Evolutionary conservation across 2,113 vertebrate species (phyloP), one percentile per base, ranked within the genome.

Genomic region (Oceanodroma tethys): DNA sequence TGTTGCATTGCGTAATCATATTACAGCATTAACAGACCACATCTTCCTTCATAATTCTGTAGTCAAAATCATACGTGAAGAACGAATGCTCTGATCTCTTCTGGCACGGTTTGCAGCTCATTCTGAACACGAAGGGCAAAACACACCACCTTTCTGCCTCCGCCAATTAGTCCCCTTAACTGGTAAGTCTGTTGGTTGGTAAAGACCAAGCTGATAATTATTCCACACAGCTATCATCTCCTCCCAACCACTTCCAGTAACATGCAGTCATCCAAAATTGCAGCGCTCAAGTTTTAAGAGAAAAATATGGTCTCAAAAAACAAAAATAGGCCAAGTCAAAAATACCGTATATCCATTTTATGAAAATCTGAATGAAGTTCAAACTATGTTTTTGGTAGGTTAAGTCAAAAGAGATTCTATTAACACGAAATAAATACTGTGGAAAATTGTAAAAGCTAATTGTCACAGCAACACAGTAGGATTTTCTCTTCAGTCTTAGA

Each of bases 371-470:
- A 82, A 85, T 48, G 16, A 95, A 94, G 73, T 82, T 80, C 86
- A 75, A 70, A 73, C 48, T 66, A 48, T 5, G 29, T 1, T 65
- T 92, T 63, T 85, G 62, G 60, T 40, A 81, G 30, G 6, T 81
- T 42, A 84, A 93, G 48, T 84, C 70, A 81, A 92, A 91, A 68
- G 68, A 84, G 19, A 85, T 53, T 90, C 94, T 56, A 82, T 74
- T 75, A 56, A 76, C 55, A 83, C 91, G 65, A 55, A 52, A 59
- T 4, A 94, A 93, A 59, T 63, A 90, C n/a, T 87, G 70, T 86
- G 79, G 67, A 86, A 96, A 89, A 82, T 6, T 59, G 74, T 73
- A 76, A 94, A 94, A 92, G 32, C 53, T 92, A 88, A 97, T 70
- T 91, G 88, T 85, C 67, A 90, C 84, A 88, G 68, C 59, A 88